Evolutionary conservation across 1,140 invertebrate genomes (phyloP), one percentile per base, ranked within the genome.

Genomic region (Paraescarpia echinospica): DNA sequence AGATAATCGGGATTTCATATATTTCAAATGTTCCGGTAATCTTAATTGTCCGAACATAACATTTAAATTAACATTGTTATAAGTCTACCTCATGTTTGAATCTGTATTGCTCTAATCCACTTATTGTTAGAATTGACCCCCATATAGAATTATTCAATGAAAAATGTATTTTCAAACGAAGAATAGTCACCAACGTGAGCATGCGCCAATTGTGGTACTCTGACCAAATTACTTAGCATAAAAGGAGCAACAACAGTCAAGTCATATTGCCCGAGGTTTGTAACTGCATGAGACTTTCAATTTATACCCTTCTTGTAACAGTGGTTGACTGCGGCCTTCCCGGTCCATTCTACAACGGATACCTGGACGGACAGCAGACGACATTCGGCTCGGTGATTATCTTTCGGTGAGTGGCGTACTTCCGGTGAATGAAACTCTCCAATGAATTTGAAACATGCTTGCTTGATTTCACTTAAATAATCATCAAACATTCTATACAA

Each of bases 301-400:
- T 90, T 8, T 91, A 6, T 35, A 33, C 12, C 22, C n/a, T 0
- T 91, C 91, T 27, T 35, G 12, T 41, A 94, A 89, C 95, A 98
- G 99, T 99, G 96, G 99, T 99, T 94, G 98, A 99, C 96, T 99
- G 99, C 96, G 98, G 98, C 1, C 97, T 98, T 94, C 98, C 98
- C 0, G 98, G 98, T 6, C 97, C 97, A 34, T 96, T 99, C 0
- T 98, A 98, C 97, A 99, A 99, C 95, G 99, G 99, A 12, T 99
- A 98, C 97, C 97, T 99, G 92, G 98, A 99, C 96, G 99, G 99
- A 94, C 97, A 97, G 27, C 98, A 98, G 34, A 99, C 98, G 9
- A 98, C 97, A 0, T 97, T 99, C 34, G 98, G 98, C 0, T 97
- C 98, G 0, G 98, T 98, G 88, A 97, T 99, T 92, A 98, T 99